These are phyloP conservation scores for Cataglyphis livida DNA, from an alignment of 2,888 invertebrate species.

Conservation along the genomic window DNA sequence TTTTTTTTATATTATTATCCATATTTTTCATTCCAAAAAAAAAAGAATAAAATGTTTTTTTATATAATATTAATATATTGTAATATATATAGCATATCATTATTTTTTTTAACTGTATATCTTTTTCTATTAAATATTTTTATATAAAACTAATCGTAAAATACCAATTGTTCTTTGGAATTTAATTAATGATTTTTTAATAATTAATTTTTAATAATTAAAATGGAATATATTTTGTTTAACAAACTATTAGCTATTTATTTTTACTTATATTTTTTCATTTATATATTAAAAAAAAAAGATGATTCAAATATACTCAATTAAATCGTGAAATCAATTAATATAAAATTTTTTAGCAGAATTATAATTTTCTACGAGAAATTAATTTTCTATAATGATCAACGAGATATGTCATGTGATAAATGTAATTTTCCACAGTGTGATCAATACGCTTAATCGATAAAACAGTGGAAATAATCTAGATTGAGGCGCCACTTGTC, in stretches of 20 bases:
- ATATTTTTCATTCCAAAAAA: neutral
- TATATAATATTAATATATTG: neutral
- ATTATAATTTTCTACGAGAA: neutral
- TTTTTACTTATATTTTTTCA: neutral
- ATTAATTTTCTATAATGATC: neutral
- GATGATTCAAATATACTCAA: neutral
- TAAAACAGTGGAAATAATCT: constrained; percentile 33
- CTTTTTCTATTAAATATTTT: neutral
- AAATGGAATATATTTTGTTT: neutral
- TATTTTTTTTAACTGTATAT: neutral
- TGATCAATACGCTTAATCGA: constrained; percentile 24
- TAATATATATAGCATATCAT: no score
- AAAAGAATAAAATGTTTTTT: neutral
- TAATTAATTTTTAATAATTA: neutral
- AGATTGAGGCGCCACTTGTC: constrained; percentile 40
- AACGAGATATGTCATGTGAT: neutral
- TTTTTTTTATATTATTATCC: neutral
- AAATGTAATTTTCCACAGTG: neutral
- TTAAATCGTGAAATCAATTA: neutral
- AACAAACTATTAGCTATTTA: neutral
- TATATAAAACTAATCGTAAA: neutral
- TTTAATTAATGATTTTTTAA: neutral
- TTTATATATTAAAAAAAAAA: neutral
- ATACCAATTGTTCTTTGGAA: neutral
- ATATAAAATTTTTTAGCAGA: neutral